Evolutionary conservation across 2,888 invertebrate species (phyloP).

Genomic region (Ariolimax columbianus): DNA sequence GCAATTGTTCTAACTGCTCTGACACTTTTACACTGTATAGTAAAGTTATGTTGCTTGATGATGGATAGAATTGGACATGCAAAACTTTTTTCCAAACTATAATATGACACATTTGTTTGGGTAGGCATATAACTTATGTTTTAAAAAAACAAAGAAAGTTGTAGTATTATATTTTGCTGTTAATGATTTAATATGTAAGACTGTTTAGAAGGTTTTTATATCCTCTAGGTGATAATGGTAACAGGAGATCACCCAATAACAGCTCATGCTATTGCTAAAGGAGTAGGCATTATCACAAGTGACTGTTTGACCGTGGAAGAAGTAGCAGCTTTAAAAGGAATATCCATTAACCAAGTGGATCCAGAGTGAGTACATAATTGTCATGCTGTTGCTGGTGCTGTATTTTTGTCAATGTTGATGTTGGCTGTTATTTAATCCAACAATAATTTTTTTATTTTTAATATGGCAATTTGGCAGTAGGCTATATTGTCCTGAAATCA

Average conservation of each 20-base stretch:
- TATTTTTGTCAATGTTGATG: not conserved
- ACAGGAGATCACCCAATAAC: slow-evolving; percentile 57
- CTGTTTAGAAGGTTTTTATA: not conserved
- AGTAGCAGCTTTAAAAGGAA: slow-evolving; percentile 30
- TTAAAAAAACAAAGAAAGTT: too few relatives aligned
- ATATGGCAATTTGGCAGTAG: too few relatives aligned
- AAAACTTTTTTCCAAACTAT: too few relatives aligned
- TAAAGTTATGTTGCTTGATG: not conserved
- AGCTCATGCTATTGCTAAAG: slow-evolving; percentile 56
- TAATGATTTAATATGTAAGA: not conserved
- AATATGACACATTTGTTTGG: too few relatives aligned
- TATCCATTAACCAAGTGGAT: slow-evolving; percentile 70
- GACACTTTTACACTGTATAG: too few relatives aligned
- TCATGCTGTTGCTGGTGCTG: not conserved
- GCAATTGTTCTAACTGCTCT: too few relatives aligned
- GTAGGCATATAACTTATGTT: not conserved
- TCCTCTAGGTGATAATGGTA: slow-evolving; percentile 55
- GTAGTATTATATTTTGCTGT: too few relatives aligned
- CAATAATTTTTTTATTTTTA: too few relatives aligned
- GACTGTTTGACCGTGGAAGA: slow-evolving; percentile 47
- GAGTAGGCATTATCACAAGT: slow-evolving; percentile 54
- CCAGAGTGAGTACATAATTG: slow-evolving; percentile 63
- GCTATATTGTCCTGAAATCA: too few relatives aligned
- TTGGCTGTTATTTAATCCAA: too few relatives aligned
- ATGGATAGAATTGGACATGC: not conserved